Base-by-base conservation (phyloP, 2,888 invertebrate species). In the Thereva unica region DNA sequence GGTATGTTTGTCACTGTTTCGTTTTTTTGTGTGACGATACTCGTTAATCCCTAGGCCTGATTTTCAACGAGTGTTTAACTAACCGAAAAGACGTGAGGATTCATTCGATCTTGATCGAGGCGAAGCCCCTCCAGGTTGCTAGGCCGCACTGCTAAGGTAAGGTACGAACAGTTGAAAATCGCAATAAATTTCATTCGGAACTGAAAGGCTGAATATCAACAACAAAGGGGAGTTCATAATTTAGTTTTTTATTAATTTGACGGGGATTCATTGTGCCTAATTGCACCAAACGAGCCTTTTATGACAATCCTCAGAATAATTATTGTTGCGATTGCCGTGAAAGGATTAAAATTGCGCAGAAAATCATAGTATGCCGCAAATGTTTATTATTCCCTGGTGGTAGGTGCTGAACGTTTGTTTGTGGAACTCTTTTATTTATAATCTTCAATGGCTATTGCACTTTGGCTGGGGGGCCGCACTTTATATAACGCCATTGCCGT, bases 191-290 rank as follows among this genome's bases (percentile, higher is more conserved):
- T 50, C 67, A 68, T 71, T 69, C 65, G 42, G 67, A 66, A 67
- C 67, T 67, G 68, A 63, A 67, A 44, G 67, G 66, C 59, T 68
- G 69, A 71, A 70, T 56, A 71, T 50, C 61, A 61, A 61, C 61
- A 61, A 40, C 67, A 67, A 34, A 52, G 9, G 61, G 65, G 68
- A 68, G 69, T 68, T 63, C 50, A 69, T 72, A 72, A 71, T 70
- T 72, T 72, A 71, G 69, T 69, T 71, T 75, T 74, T 76, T 75
- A 76, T 78, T 78, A 77, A 79, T 79, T 80, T 79, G 77, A 78
- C 78, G 74, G 71, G 74, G 75, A 77, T 77, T 78, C 76, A 78
- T 79, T 79, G 77, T 79, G 76, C 74, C 79, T 79, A 80, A 79
- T 79, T 79, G 78, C 77, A 74, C 74, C 76, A 77, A 80, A 79